Evolutionary conservation across 2,797 vertebrate genomes (phyloP), one percentile per base, ranked within the genome.

Genomic region (Ataeniobius toweri): DNA sequence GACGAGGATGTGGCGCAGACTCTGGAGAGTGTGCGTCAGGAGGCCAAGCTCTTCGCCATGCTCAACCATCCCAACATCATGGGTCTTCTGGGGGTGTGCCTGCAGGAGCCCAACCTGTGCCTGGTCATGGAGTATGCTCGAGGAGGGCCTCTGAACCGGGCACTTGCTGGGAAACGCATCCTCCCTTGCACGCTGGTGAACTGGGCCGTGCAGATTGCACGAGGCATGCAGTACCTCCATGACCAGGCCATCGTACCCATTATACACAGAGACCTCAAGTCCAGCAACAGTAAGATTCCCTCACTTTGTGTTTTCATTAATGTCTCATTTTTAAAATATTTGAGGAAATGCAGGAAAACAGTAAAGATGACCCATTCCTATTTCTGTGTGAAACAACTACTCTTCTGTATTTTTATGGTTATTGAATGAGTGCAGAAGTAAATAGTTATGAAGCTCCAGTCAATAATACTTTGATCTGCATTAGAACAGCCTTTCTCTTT

Each of bases 21-120:
- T 18, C 95, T 98, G 89, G 98, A 98, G 93, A 98, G 98, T n/a
- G 98, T 99, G 75, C 96, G 96, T 3, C 98, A 99, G 87, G 98
- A 99, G 92, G 98, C 98, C 93, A 99, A 98, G 89, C 97, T 99
- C 26, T 99, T 99, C 73, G 96, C 98, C 16, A 99, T 99, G 98
- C 94, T 99, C 82, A 95, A 93, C 79, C 98, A 99, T 80, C 97
- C 97, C 76, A 99, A 99, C 95, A 97, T 99, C 93, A 99, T 99
- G 94, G 97, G 93, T 63, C 96, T 99, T 78, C 94, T 97, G 86
- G 98, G 98, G 0, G 96, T 98, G 46, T 99, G 97, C 82, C 94
- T 99, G 92, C 97, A 95, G 93, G 98, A 98, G 88, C 98, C 98
- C 73, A 96, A 98, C 91, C 95, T 99, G 82, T 99, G 98, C 89